Percentiles rank a stretch among this genome's conserved stretches.
These are phyloP conservation scores for Drosophila orena DNA, from an alignment of 1,140 invertebrate genomes.

Conservation along the genomic window DNA sequence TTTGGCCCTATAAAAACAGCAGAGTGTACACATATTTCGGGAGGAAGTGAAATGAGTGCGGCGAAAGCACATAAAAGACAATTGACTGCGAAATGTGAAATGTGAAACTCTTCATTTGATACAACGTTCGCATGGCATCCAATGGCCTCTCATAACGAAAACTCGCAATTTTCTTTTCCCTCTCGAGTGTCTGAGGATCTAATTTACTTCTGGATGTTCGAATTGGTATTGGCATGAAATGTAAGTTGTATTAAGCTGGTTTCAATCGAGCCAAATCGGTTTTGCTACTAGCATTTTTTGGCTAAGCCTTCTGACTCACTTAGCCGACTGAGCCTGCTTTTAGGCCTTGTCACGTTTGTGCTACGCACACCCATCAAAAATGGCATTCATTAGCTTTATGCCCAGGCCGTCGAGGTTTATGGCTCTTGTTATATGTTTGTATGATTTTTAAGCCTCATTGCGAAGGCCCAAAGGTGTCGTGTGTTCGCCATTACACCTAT, in stretches of 20 bases:
- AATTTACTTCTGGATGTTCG: slow-evolving; percentile 1
- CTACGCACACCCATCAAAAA: slow-evolving; percentile 38
- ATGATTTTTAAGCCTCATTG: slow-evolving; percentile 56
- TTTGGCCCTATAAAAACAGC: slow-evolving; percentile 54
- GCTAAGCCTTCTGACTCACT: not conserved
- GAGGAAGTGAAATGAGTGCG: slow-evolving; percentile 16
- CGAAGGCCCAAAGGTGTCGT: slow-evolving; percentile 57
- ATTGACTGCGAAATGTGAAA: slow-evolving; percentile 66
- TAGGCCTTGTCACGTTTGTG: slow-evolving; percentile 44
- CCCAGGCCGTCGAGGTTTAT: slow-evolving; percentile 34
- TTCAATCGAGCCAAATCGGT: no score
- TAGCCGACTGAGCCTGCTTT: slow-evolving; percentile 3
- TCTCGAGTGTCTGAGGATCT: slow-evolving; percentile 32
- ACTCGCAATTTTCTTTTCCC: slow-evolving; percentile 33
- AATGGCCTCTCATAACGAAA: slow-evolving; percentile 16
- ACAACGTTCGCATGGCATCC: slow-evolving; percentile 1
- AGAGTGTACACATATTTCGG: slow-evolving; percentile 3
- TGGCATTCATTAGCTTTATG: slow-evolving; percentile 68
- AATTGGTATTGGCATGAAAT: no score
- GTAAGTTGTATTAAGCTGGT: no score
- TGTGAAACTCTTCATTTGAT: slow-evolving; percentile 53
- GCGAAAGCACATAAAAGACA: slow-evolving; percentile 70
- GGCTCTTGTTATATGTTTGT: slow-evolving; percentile 24
- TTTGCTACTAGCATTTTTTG: no score
- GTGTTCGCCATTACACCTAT: slow-evolving; percentile 9